Evolutionary conservation across 2,888 invertebrate species (phyloP).

Genomic region (Scrobipalpa costella): DNA sequence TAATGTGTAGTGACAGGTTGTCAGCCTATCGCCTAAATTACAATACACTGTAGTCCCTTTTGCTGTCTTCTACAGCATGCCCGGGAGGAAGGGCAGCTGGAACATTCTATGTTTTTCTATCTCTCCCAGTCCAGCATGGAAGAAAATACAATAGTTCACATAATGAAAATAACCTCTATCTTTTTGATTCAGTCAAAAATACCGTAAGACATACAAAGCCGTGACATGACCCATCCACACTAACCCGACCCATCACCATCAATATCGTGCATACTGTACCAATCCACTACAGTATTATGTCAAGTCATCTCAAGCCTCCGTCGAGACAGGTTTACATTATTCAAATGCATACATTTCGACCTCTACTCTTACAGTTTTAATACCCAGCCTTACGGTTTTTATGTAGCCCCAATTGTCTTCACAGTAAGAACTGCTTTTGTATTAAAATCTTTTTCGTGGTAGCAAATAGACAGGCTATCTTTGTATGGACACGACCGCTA

Average conservation of each 20-base stretch:
- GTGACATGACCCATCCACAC: slow-evolving; percentile 27
- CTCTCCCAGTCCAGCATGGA: too few relatives aligned
- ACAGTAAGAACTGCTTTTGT: not conserved
- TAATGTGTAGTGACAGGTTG: too few relatives aligned
- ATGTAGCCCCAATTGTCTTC: not conserved
- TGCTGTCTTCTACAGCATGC: too few relatives aligned
- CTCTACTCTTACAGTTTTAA: slow-evolving; percentile 38
- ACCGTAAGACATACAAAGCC: slow-evolving; percentile 6
- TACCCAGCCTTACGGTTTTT: not conserved
- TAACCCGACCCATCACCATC: slow-evolving; percentile 37
- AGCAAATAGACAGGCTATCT: slow-evolving; percentile 34
- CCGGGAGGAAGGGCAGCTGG: too few relatives aligned
- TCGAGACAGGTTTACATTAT: slow-evolving; percentile 74
- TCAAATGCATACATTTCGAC: slow-evolving; percentile 68
- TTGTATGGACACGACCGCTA: slow-evolving; percentile 48
- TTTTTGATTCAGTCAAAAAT: too few relatives aligned
- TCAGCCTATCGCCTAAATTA: too few relatives aligned
- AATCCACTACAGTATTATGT: slow-evolving; percentile 65
- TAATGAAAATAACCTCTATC: too few relatives aligned
- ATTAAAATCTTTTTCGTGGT: not conserved
- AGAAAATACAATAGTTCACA: too few relatives aligned
- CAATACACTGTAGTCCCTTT: too few relatives aligned
- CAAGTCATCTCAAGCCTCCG: slow-evolving; percentile 71
- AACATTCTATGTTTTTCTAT: too few relatives aligned
- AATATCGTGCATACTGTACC: slow-evolving; percentile 54